These are phyloP conservation scores for Astyanax mexicanus DNA, from an alignment of 2,797 vertebrate genomes.

Conservation along the genomic window DNA sequence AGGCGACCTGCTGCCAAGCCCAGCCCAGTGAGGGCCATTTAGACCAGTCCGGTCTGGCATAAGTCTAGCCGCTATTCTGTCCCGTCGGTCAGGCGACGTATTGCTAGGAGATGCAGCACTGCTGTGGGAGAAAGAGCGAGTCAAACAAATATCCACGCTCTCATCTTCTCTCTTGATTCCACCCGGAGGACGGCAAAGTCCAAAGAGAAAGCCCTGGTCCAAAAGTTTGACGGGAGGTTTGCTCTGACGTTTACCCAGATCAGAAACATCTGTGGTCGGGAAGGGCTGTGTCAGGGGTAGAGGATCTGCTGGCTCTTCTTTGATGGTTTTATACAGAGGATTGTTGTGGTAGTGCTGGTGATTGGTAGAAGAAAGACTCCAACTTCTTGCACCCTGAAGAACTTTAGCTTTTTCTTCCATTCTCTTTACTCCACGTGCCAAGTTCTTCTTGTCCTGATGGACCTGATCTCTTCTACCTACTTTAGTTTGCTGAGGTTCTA, in stretches of 20 bases:
- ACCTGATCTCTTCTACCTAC: conserved; percentile 34
- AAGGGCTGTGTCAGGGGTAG: conserved; percentile 71
- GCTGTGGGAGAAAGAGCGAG: conserved; percentile 69
- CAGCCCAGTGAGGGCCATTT: conserved; percentile 61
- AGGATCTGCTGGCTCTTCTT: conserved; percentile 82
- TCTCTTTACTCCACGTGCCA: conserved; percentile 27
- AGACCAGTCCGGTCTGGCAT: conserved; percentile 55
- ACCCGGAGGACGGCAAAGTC: conserved; percentile 76
- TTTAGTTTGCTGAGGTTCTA: conserved; percentile 34
- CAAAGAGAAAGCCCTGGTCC: conserved; percentile 84
- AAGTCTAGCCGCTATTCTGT: conserved; percentile 49
- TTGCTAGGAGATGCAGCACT: conserved; percentile 47
- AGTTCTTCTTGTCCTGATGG: conserved; percentile 44
- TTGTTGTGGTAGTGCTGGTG: conserved; percentile 69
- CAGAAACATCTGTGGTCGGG: conserved; percentile 70
- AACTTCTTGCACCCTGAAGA: conserved; percentile 25
- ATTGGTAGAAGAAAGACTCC: conserved; percentile 40
- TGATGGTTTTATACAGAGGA: conserved; percentile 80
- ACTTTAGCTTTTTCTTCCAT: conserved; percentile 29
- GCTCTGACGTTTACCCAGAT: conserved; percentile 83
- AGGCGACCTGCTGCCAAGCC: conserved; percentile 55
- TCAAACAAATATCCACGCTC: conserved; percentile 81
- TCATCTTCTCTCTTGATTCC: conserved; percentile 82
- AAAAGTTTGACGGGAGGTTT: conserved; percentile 84
- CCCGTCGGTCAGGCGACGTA: conserved; percentile 36